Percentiles rank a stretch among this genome's conserved stretches.
phyloP scores from a whole-genome alignment of 2,113 vertebrate species.

The Otolemur garnettii region DNA sequence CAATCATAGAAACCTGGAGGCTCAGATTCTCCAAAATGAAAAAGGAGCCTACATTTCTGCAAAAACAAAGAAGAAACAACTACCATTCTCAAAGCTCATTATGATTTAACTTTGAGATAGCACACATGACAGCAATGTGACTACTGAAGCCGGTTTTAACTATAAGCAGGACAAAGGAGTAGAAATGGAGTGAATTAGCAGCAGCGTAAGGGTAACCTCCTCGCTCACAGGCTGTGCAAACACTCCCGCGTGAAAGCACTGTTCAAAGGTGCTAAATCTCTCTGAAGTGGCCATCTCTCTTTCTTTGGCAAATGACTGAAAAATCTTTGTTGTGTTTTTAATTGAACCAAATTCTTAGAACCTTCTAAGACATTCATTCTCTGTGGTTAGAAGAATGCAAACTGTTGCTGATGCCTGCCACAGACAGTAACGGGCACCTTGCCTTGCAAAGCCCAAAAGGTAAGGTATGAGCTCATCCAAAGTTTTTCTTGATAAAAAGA shows the following conservation, averaged over 20 bases:
- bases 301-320: constrained; percentile 70
- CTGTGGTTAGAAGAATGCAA: constrained; percentile 62
- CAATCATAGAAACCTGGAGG: constrained; percentile 75
- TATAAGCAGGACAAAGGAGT: constrained; percentile 55
- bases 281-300: constrained; percentile 43
- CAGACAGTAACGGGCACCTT: neutral
- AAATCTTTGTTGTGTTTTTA: constrained; percentile 55
- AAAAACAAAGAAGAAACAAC: constrained; percentile 78
- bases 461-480: neutral
- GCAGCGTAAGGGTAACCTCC: constrained; percentile 49
- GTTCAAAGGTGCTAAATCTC: constrained; percentile 55
- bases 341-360: constrained; percentile 58
- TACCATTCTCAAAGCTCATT: constrained; percentile 64
- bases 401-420: neutral
- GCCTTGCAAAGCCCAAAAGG: neutral
- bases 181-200: constrained; percentile 57
- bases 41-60: constrained; percentile 70
- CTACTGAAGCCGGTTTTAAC: constrained; percentile 60
- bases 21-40: constrained; percentile 66
- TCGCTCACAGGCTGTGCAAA: neutral
- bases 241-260: neutral
- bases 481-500: constrained; percentile 33
- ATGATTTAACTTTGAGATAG: constrained; percentile 77
- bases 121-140: constrained; percentile 66
- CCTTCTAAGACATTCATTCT: neutral